These are phyloP conservation scores for Drosophila imparisetae DNA, from an alignment of 2,888 invertebrate genomes.

Conservation along the genomic window DNA sequence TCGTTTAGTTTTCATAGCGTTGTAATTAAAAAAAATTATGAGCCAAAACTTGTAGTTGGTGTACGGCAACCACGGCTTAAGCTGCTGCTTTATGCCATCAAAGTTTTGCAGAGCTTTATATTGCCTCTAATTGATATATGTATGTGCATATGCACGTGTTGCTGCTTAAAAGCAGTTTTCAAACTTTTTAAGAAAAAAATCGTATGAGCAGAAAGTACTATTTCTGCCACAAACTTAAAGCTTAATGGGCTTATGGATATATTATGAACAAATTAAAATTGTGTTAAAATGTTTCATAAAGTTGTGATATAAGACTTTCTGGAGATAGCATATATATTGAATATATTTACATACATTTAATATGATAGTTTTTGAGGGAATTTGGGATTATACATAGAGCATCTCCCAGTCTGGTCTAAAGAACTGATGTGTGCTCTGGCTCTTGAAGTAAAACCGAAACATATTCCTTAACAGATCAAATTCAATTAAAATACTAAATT, in stretches of 20 bases:
- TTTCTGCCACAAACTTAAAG: not conserved
- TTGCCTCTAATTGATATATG: conserved; percentile 55
- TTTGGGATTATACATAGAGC: not conserved
- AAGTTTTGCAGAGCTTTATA: conserved; percentile 35
- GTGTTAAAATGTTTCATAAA: too few species aligned
- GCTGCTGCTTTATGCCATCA: conserved; percentile 34
- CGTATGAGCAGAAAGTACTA: not conserved
- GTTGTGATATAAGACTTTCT: not conserved
- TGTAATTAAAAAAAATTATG: conserved; percentile 71
- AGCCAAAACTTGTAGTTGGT: conserved; percentile 25
- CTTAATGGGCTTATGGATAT: not conserved
- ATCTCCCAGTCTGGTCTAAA: not conserved
- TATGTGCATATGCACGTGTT: conserved; percentile 47
- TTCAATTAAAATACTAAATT: not conserved
- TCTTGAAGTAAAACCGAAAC: not conserved
- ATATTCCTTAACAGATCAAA: not conserved
- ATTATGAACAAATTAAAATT: not conserved
- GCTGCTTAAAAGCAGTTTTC: conserved; percentile 22
- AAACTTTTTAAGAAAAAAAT: not conserved
- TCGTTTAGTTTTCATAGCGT: conserved; percentile 60
- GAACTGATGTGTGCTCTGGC: not conserved
- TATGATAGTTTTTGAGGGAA: not conserved
- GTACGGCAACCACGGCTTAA: conserved; percentile 23
- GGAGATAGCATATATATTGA: not conserved
- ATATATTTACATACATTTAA: not conserved